Percentiles rank a stretch among this genome's conserved stretches.
Conservation (phyloP, 2,888 invertebrate species). For the Ophion obscuratus region DNA sequence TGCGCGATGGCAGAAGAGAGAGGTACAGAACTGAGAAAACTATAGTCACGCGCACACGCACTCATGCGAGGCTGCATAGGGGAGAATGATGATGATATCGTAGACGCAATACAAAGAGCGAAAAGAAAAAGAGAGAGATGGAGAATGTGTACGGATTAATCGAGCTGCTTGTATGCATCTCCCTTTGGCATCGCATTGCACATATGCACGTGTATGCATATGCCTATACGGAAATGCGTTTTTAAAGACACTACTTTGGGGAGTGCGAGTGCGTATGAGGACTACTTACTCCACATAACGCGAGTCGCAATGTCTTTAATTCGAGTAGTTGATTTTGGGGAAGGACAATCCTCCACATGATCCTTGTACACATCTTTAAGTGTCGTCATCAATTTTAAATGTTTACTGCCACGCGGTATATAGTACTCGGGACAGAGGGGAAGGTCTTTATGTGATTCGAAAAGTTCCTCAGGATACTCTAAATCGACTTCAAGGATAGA, state of each 20-base stretch:
- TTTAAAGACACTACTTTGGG: not conserved
- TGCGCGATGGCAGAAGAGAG: constrained; percentile 45
- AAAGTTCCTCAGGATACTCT: too few relatives aligned
- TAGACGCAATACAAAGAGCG: constrained; percentile 25
- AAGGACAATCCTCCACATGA: too few relatives aligned
- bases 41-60: too few relatives aligned
- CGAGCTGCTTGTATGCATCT: constrained; percentile 53
- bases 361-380: too few relatives aligned
- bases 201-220: constrained; percentile 5
- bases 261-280: not conserved
- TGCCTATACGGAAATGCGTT: not conserved
- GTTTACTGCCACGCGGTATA: too few relatives aligned
- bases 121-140: constrained; percentile 33
- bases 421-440: too few relatives aligned
- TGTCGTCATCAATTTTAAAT: too few relatives aligned
- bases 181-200: constrained; percentile 70
- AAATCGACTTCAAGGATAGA: too few relatives aligned
- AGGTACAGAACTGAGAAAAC: constrained; percentile 29
- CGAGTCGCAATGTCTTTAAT: too few relatives aligned
- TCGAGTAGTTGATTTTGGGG: too few relatives aligned
- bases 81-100: constrained; percentile 27
- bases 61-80: not conserved
- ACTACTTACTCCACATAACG: too few relatives aligned
- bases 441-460: too few relatives aligned
- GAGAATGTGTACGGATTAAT: constrained; percentile 43